phyloP scores from a whole-genome alignment of 2,888 invertebrate genomes.

The Athalia rosae region DNA sequence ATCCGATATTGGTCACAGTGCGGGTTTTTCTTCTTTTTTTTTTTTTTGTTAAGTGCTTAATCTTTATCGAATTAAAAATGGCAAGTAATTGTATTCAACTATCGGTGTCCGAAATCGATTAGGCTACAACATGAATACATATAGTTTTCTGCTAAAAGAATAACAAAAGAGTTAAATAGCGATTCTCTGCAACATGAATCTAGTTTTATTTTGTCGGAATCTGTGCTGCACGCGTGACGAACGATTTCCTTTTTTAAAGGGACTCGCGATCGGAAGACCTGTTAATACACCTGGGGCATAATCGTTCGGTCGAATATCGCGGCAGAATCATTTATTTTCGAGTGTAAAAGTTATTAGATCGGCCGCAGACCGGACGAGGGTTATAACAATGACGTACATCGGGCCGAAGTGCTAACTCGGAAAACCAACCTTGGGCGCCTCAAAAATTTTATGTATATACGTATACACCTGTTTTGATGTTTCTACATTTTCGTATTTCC shows the following conservation, averaged over 20 bases:
- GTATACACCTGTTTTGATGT: constrained; percentile 44
- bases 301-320: not conserved
- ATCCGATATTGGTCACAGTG: too few relatives aligned
- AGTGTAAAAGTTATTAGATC: constrained; percentile 31
- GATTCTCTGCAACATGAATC: too few relatives aligned
- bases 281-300: not conserved
- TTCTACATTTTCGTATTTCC: constrained; percentile 70
- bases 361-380: constrained; percentile 26
- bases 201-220: not conserved
- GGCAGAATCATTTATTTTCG: constrained; percentile 22
- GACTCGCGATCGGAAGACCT: not conserved
- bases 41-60: too few relatives aligned
- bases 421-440: constrained; percentile 66
- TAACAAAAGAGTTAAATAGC: too few relatives aligned
- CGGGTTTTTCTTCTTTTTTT: too few relatives aligned
- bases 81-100: too few relatives aligned
- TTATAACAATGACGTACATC: constrained; percentile 9
- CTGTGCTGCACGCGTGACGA: not conserved
- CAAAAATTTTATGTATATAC: not conserved
- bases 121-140: too few relatives aligned
- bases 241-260: constrained; percentile 3
- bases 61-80: too few relatives aligned
- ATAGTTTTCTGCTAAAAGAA: too few relatives aligned
- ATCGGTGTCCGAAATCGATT: too few relatives aligned
- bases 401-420: constrained; percentile 63